A percentile compares a stretch with the other conserved stretches of the same genome.
phyloP scores from a whole-genome alignment of 2,888 invertebrate species.

The Leucania comma region DNA sequence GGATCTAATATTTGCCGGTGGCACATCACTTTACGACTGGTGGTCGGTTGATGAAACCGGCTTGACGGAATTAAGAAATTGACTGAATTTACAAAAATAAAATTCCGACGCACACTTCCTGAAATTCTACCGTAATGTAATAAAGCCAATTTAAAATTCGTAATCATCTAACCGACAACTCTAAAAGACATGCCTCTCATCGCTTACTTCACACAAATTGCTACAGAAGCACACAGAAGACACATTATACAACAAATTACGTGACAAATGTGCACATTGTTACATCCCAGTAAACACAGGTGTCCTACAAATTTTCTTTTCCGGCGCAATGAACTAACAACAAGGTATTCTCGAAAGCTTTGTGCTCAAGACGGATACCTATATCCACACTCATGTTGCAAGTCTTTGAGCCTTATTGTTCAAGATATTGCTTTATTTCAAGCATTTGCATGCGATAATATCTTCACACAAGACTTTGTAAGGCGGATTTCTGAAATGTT shows the following conservation, averaged over 20 bases:
- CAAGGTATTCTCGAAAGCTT: conserved; percentile 57
- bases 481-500: conserved; percentile 28
- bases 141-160: no score
- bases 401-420: conserved; percentile 57
- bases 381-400: conserved; percentile 49
- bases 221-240: neutral
- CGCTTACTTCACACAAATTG: conserved; percentile 5
- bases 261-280: conserved; percentile 30
- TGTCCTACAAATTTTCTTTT: conserved; percentile 63
- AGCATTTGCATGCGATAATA: conserved; percentile 46
- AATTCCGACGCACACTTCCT: no score
- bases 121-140: no score
- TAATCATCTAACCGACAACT: no score
- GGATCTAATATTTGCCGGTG: no score
- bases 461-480: conserved; percentile 34
- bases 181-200: neutral
- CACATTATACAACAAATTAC: conserved; percentile 18
- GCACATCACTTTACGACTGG: no score
- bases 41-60: no score
- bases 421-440: conserved; percentile 56
- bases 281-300: conserved; percentile 41
- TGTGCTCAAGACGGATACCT: conserved; percentile 58
- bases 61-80: no score
- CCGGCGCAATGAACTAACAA: conserved; percentile 59
- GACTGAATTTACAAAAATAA: no score